Evolutionary conservation across 2,888 invertebrate species (phyloP).

Genomic region (Flexamia atlantica): DNA sequence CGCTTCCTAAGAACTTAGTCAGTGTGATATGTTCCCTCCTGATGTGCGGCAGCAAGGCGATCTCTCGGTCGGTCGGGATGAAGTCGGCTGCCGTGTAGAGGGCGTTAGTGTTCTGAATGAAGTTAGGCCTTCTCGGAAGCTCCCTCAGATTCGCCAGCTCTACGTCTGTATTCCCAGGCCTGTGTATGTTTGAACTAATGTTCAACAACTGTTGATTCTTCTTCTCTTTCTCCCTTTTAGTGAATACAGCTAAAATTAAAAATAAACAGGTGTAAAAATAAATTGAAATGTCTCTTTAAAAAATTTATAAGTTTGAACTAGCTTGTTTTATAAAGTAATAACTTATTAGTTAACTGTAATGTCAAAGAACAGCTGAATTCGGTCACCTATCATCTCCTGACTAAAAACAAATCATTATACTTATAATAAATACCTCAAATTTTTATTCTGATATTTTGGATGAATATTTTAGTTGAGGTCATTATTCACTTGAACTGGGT

Average conservation of each 20-base stretch:
- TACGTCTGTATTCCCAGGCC: conserved; percentile 78
- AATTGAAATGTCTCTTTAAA: too few species aligned
- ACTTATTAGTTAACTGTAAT: too few species aligned
- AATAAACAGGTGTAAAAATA: too few species aligned
- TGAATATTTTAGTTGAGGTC: too few species aligned
- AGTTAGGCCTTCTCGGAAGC: conserved; percentile 84
- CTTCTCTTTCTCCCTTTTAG: conserved; percentile 80
- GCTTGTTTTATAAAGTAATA: too few species aligned
- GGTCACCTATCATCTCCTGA: too few species aligned
- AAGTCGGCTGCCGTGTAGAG: conserved; percentile 82
- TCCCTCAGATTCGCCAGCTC: conserved; percentile 93
- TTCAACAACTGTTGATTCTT: conserved; percentile 80
- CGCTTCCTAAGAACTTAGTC: conserved; percentile 94
- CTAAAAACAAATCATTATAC: too few species aligned
- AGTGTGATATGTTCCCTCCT: conserved; percentile 91
- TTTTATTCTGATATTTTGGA: too few species aligned
- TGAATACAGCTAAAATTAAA: conserved; percentile 25
- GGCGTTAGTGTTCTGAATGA: conserved; percentile 90
- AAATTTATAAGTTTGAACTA: too few species aligned
- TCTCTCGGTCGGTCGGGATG: conserved; percentile 76
- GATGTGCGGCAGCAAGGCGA: conserved; percentile 85
- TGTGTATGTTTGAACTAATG: conserved; percentile 71
- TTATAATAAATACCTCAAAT: too few species aligned
- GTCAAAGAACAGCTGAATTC: too few species aligned
- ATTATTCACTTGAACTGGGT: too few species aligned